Base-by-base conservation (phyloP, 2,113 vertebrate species). In the Ptychochromis oligacanthus region DNA sequence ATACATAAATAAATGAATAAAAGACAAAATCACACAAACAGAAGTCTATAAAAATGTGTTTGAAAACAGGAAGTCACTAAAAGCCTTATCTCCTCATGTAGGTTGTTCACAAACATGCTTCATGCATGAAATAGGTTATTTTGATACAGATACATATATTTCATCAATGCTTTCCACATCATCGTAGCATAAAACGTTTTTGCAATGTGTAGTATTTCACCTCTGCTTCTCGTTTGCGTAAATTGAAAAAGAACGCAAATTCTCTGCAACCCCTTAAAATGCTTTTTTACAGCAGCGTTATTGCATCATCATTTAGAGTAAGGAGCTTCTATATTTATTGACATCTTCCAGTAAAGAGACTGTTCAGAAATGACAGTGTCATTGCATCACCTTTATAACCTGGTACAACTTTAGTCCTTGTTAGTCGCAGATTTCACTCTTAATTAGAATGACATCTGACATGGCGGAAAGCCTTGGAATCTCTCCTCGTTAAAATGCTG, bases 371-470 rank as follows among this genome's bases (percentile, higher is more conserved):
- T 88, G 56, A 57, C 56, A 54, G 13, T 22, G 22, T 76, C 46
- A 40, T 77, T 76, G 87, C 72, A 43, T 89, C 85, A 67, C 57
- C 26, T 31, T 76, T 77, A 85, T 28, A 61, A 88, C 83, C 61
- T 28, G n/a, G 28, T 9, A 18, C 78, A 14, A 20, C 75, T 76
- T 79, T 22, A 17, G 75, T 75, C 36, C 87, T 86, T 2, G 13
- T 89, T 76, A 85, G 40, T 57, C 14, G 36, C 64, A 74, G 22
- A 81, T 85, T 89, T 88, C 43, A 61, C 76, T 84, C 60, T 75
- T 84, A 87, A 90, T 90, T 89, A 83, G 72, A 20, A n/a, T 57
- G 77, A 80, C 77, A 81, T 87, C 85, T 89, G 82, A 77, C 76
- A 87, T 52, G 4, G 36, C 28, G 52, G 31, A 22, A 79, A 77